A percentile compares a stretch with the other conserved stretches of the same genome.
Conservation (phyloP, 2,113 vertebrate species). For the Aptenodytes forsteri region DNA sequence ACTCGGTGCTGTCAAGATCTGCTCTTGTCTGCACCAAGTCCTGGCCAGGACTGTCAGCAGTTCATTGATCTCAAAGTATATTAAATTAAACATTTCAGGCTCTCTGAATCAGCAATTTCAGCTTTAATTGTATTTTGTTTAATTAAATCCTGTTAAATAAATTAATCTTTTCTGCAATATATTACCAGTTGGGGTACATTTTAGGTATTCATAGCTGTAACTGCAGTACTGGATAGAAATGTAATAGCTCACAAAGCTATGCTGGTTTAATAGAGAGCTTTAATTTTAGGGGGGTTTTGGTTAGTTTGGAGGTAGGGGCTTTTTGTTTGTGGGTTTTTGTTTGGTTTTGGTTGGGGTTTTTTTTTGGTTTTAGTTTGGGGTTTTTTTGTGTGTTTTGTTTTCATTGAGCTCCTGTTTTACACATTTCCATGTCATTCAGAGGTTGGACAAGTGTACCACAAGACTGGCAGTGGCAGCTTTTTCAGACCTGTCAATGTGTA, state of each 20-base stretch:
- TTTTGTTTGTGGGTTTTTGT: neutral
- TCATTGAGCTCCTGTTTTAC: neutral
- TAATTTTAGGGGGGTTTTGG: neutral
- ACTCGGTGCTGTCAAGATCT: neutral
- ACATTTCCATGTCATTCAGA: neutral
- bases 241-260: neutral
- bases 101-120: constrained; percentile 3
- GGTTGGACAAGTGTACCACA: neutral
- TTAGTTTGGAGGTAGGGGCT: accelerated
- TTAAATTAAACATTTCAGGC: constrained; percentile 4
- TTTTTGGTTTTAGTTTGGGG: accelerated
- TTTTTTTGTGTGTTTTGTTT: neutral
- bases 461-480: neutral
- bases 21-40: neutral
- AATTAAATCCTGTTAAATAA: constrained; percentile 18
- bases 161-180: constrained; percentile 3
- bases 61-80: neutral
- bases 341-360: neutral
- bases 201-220: neutral
- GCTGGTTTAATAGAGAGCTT: neutral
- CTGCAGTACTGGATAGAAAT: neutral
- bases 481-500: neutral
- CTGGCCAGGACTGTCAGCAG: neutral
- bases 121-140: neutral
- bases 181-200: neutral